Evolutionary conservation across 2,888 invertebrate species (phyloP).

Genomic region (Ashinkailepas kermadecensis): DNA sequence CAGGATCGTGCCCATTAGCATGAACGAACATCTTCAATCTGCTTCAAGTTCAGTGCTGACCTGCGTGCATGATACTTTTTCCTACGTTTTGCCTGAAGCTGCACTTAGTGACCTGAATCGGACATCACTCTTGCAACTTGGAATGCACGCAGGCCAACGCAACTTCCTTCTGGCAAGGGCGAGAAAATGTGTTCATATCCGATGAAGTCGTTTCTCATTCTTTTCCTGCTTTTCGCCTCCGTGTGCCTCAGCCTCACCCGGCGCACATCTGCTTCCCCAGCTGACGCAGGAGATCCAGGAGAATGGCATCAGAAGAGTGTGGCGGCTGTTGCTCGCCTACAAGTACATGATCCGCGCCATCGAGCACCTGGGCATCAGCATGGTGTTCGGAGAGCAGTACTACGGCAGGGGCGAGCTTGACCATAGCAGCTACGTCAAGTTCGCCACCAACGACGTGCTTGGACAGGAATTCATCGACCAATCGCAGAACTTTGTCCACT

Average conservation of each 20-base stretch:
- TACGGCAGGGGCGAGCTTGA: slow-evolving; percentile 42
- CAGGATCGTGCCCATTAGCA: neutral
- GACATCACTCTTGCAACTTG: too few species aligned
- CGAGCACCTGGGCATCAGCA: slow-evolving; percentile 45
- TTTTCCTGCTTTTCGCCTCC: too few species aligned
- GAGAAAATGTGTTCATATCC: too few species aligned
- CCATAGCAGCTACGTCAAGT: slow-evolving; percentile 40
- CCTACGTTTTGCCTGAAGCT: too few species aligned
- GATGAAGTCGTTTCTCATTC: too few species aligned
- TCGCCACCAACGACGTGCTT: slow-evolving; percentile 42
- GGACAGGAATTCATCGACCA: slow-evolving; percentile 44
- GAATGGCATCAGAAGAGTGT: slow-evolving; percentile 29
- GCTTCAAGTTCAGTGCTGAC: neutral
- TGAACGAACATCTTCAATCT: neutral
- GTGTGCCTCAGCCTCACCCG: too few species aligned
- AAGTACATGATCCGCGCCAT: slow-evolving; percentile 45
- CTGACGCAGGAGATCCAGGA: slow-evolving; percentile 31
- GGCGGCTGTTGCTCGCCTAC: slow-evolving; percentile 43
- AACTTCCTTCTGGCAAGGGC: too few species aligned
- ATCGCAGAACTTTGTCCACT: slow-evolving; percentile 42
- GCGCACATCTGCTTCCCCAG: neutral
- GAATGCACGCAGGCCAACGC: too few species aligned
- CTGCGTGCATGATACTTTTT: neutral
- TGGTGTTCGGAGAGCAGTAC: slow-evolving; percentile 44
- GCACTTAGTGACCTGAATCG: too few species aligned